These are phyloP conservation scores for Diplodus puntazzo DNA, from an alignment of 2,797 vertebrate species.

Conservation along the genomic window DNA sequence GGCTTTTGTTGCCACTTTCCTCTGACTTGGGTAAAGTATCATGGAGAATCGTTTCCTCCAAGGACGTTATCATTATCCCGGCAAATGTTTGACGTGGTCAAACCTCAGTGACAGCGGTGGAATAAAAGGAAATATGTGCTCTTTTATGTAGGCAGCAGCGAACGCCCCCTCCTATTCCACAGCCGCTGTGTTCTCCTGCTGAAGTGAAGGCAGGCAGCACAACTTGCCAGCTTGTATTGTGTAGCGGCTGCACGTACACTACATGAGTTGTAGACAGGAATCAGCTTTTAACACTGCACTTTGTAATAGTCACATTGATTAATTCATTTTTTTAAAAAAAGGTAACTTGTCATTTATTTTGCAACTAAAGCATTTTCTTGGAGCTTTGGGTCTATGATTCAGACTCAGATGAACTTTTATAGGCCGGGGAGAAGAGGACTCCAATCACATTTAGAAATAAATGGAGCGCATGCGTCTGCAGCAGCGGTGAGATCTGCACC, in stretches of 20 bases:
- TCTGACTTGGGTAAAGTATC: background rate
- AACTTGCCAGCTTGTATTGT: background rate
- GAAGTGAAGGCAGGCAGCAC: background rate
- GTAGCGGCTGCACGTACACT: background rate
- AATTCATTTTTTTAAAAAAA: background rate
- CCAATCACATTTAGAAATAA: too few species aligned
- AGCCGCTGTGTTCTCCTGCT: background rate
- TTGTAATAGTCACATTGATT: background rate
- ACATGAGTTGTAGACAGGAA: background rate
- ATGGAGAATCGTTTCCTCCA: constrained; percentile 2
- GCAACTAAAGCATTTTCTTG: background rate
- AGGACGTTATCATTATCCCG: constrained; percentile 16
- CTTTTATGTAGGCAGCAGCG: constrained; percentile 18
- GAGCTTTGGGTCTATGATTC: background rate
- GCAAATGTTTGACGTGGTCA: constrained; percentile 32
- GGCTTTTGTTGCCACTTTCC: background rate
- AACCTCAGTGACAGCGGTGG: background rate
- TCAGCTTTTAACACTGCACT: background rate
- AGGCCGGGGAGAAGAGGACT: background rate
- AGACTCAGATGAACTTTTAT: background rate
- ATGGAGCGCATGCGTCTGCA: too few species aligned
- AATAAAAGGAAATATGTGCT: constrained; percentile 12
- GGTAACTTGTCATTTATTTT: background rate
- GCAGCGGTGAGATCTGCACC: background rate
- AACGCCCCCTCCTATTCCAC: constrained; percentile 10